Evolutionary conservation across 2,797 vertebrate species (phyloP).

Genomic region (Enteromius radiatus): DNA sequence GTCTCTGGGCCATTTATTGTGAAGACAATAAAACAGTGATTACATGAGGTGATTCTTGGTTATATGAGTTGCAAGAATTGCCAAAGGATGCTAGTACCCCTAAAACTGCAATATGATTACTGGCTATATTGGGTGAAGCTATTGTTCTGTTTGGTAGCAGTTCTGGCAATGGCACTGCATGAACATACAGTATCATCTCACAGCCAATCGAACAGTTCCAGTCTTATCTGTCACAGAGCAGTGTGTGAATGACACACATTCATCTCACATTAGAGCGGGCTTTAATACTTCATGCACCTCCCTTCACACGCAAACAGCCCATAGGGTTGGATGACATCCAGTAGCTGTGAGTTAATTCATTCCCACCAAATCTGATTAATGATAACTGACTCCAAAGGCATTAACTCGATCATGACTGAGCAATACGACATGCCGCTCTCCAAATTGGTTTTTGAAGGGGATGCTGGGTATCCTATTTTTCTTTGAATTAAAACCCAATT

Average conservation of each 20-base stretch:
- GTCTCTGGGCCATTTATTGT: neutral
- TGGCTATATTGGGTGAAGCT: neutral
- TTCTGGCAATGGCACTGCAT: neutral
- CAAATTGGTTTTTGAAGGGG: constrained; percentile 50
- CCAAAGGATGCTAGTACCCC: neutral
- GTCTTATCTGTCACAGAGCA: neutral
- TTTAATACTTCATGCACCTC: constrained; percentile 25
- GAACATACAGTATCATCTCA: constrained; percentile 38
- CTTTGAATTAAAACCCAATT: constrained; percentile 59
- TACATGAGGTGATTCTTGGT: neutral
- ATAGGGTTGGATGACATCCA: constrained; percentile 57
- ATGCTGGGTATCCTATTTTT: constrained; percentile 59
- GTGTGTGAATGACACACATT: constrained; percentile 36
- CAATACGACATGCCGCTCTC: constrained; percentile 43
- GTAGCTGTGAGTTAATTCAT: constrained; percentile 53
- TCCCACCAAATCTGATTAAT: constrained; percentile 62
- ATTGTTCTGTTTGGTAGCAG: neutral
- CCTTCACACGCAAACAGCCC: constrained; percentile 13
- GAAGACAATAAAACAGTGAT: neutral
- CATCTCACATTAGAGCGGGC: constrained; percentile 31
- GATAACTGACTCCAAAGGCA: constrained; percentile 57
- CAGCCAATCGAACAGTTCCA: constrained; percentile 5
- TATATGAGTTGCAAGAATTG: neutral
- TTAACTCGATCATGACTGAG: constrained; percentile 60
- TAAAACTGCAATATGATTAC: neutral